Evolutionary conservation across 2,797 vertebrate genomes (phyloP).

Genomic region (Sebastes hubbsi): DNA sequence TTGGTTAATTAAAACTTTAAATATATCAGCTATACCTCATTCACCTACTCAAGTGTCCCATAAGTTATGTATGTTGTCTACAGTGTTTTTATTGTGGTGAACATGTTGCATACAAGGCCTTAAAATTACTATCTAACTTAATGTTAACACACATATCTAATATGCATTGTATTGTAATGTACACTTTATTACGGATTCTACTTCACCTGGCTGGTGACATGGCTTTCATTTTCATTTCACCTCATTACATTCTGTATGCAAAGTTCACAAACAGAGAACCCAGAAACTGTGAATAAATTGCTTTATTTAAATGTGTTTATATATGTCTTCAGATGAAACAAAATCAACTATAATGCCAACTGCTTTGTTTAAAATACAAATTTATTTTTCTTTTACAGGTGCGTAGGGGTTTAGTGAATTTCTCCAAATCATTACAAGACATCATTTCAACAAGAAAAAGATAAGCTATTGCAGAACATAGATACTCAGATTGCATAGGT

Average conservation of each 20-base stretch:
- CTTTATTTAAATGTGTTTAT: not conserved
- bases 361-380: not conserved
- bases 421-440: conserved; percentile 3
- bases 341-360: not conserved
- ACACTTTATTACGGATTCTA: not conserved
- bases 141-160: not conserved
- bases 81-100: not conserved
- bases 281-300: not conserved
- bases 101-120: not conserved
- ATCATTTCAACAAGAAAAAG: not conserved
- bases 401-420: not conserved
- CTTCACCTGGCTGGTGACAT: not conserved
- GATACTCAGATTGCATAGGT: not conserved
- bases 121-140: not conserved
- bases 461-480: not conserved
- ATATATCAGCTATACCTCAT: not conserved
- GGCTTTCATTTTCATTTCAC: not conserved
- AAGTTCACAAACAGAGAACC: not conserved
- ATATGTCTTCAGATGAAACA: not conserved
- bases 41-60: not conserved
- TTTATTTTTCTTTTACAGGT: conserved; percentile 27
- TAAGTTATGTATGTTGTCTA: not conserved
- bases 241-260: not conserved
- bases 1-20: not conserved
- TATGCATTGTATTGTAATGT: not conserved